Conservation (phyloP, 2,797 vertebrate genomes). For the Psittacula derbiana region DNA sequence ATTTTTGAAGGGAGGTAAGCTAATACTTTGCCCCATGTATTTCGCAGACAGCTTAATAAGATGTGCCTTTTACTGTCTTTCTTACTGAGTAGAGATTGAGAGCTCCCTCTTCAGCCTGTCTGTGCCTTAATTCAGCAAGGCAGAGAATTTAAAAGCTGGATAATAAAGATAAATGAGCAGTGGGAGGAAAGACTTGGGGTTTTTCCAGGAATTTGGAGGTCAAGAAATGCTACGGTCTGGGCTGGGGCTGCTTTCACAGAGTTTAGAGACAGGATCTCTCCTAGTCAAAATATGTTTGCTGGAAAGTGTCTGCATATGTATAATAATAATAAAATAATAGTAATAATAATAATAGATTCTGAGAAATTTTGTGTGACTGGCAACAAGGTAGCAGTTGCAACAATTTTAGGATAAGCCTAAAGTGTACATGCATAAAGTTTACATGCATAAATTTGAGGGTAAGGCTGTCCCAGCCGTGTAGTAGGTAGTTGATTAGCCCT, state of each 20-base stretch:
- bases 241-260: not conserved
- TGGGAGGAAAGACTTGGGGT: not conserved
- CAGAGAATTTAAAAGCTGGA: not conserved
- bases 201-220: not conserved
- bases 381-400: not conserved
- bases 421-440: not conserved
- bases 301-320: not conserved
- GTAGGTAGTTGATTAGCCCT: not conserved
- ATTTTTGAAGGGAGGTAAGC: not conserved
- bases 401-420: not conserved
- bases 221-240: not conserved
- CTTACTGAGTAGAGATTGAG: not conserved
- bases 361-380: not conserved
- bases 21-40: not conserved
- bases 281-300: not conserved
- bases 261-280: not conserved
- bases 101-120: conserved; percentile 43
- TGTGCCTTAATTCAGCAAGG: not conserved
- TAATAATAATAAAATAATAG: not conserved
- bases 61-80: not conserved
- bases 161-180: not conserved
- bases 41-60: not conserved
- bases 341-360: not conserved
- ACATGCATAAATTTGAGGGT: not conserved
- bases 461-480: not conserved